Evolutionary conservation across 2,113 vertebrate species (phyloP), one percentile per base, ranked within the genome.

Genomic region (Phyllostomus discolor): DNA sequence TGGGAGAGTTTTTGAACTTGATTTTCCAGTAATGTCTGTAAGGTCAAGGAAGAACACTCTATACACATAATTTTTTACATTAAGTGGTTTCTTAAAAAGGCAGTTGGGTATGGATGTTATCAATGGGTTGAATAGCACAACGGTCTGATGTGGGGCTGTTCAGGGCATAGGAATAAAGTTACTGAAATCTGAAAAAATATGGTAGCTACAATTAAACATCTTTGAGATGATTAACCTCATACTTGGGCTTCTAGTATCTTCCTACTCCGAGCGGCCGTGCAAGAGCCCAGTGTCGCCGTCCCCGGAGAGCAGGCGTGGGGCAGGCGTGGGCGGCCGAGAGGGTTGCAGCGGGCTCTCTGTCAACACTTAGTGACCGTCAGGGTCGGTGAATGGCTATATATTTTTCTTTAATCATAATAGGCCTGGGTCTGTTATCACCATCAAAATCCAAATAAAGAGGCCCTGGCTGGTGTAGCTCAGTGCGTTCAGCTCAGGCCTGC

Each of bases 21-120:
- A 95, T 97, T 96, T 97, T 97, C 97, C 94, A 83, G 97, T 97
- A 95, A 96, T 97, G 94, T 97, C 89, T 93, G 17, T 78, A 95
- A 96, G 96, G 94, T 97, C 97, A 98, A 97, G 96, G 97, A 97
- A 94, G 89, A 97, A 98, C 95, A 95, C 82, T 83, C 96, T 67
- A 83, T 80, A 73, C 82, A 52, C 84, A 79, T 95, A 96, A 96
- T 97, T 98, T 97, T 95, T 46, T 24, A 91, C 97, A 97, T 96
- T 95, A 96, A 98, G 97, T 97, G 91, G 95, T 90, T 97, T 96
- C 94, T 97, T 97, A 91, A 98, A 91, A 95, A 95, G 97, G 95
- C 88, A 96, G 95, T 91, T 80, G 92, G 88, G 83, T 72, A 85
- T 33, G 64, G 79, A 48, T 73, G 82, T 41, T 93, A 90, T 97